Base-by-base conservation (phyloP, 2,888 invertebrate genomes). In the Neelides folsomi region DNA sequence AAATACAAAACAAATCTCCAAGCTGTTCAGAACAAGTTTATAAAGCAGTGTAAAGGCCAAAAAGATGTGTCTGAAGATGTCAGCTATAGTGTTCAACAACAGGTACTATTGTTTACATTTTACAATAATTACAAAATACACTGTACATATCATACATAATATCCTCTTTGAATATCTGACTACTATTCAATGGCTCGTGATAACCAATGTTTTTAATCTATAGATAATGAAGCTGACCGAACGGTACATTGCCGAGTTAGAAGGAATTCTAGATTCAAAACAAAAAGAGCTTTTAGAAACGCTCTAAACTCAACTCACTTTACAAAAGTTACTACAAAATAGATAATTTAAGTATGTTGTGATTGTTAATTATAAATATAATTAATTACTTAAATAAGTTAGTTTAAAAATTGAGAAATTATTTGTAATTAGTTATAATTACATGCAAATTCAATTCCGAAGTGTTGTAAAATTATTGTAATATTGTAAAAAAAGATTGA, bases 1-100 rank as follows among this genome's bases (percentile, higher is more conserved):
- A 86, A 84, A 69, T 83, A 85, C 59, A 81, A 84, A 66, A 83
- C 85, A 68, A 71, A 75, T 8, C 76, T 92, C 48, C 81, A 81
- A 68, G 82, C 86, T 56, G 74, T 83, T 1, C 86, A 88, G 67
- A 83, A 79, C 66, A 79, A 79, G 58, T 78, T 77, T 53, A 70
- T 82, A 0, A 86, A 82, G 66, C 79, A 78, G 65, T 68, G 83
- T 0, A 87, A 84, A 67, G 82, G 77, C 60, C 78, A 82, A 58
- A 73, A 77, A 18, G 78, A 78, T 2, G 70, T 85, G 8, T 81
- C 86, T 0, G 78, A 79, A 67, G 92, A 93, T 70, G 67, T 81
- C 12, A 67, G 77, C 9, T 78, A 76, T 63, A 78, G 74, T 68
- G 75, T 82, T 3, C 79, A 81, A 64, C 77, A 79, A 55, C 71